Conservation (phyloP, 2,888 invertebrate species). For the Rugalucina vietnamica region DNA sequence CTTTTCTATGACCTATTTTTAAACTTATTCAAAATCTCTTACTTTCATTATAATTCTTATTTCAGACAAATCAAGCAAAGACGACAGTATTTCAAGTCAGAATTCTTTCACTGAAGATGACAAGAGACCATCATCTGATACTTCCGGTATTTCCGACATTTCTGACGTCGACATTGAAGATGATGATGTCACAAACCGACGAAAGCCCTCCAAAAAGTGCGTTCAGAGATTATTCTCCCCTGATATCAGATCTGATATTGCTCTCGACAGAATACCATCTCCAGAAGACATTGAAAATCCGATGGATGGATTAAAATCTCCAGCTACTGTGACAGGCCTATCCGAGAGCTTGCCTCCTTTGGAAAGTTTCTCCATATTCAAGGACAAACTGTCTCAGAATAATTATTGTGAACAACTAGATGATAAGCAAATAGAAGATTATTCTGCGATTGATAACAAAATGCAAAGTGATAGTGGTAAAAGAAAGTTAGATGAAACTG, state of each 20-base stretch:
- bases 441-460: too few species aligned
- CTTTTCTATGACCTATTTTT: too few species aligned
- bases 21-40: too few species aligned
- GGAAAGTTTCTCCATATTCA: background rate
- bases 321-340: background rate
- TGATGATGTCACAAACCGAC: conserved; percentile 35
- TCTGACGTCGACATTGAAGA: conserved; percentile 62
- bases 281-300: conserved; percentile 18
- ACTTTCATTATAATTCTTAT: background rate
- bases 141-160: conserved; percentile 63
- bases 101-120: conserved; percentile 39
- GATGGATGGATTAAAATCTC: background rate
- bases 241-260: conserved; percentile 47
- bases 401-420: too few species aligned
- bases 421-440: too few species aligned
- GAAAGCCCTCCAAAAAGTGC: conserved; percentile 9
- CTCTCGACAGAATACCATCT: conserved; percentile 44
- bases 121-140: background rate
- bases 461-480: too few species aligned
- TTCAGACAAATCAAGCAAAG: conserved; percentile 26
- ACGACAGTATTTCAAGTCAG: background rate
- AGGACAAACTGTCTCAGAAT: too few species aligned
- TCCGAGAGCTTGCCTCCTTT: too few species aligned
- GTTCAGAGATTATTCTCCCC: conserved; percentile 56
- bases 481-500: background rate